Percentiles rank a stretch among this genome's conserved stretches.
Evolutionary conservation across 2,797 vertebrate genomes (phyloP).

Genomic region (Simalia tracyae): DNA sequence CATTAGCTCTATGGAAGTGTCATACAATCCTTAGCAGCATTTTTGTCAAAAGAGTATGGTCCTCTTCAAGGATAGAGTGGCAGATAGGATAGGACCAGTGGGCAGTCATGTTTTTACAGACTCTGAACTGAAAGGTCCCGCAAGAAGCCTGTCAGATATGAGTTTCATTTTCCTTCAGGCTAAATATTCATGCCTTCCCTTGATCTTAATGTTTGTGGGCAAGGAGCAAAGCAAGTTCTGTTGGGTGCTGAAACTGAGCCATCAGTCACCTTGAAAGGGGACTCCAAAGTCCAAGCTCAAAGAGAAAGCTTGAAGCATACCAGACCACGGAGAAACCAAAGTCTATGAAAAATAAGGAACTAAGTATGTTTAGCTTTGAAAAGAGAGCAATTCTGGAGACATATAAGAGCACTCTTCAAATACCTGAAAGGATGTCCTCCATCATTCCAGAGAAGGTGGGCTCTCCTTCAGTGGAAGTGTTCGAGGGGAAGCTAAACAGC

Average conservation of each 20-base stretch:
- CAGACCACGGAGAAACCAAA: background rate
- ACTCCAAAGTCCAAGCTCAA: background rate
- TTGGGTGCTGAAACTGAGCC: background rate
- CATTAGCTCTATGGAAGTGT: background rate
- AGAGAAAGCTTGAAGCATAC: background rate
- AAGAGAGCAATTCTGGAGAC: too few species aligned
- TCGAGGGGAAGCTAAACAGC: too few species aligned
- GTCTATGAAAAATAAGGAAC: background rate
- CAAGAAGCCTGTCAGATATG: background rate
- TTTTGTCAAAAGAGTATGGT: background rate
- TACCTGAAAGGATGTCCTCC: too few species aligned
- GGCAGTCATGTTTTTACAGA: background rate
- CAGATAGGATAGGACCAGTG: background rate
- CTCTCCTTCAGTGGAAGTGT: too few species aligned
- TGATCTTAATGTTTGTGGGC: background rate
- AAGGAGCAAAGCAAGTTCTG: background rate
- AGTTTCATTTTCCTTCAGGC: background rate
- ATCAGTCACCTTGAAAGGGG: background rate
- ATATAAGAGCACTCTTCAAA: too few species aligned
- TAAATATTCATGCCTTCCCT: background rate
- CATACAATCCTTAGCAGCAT: background rate
- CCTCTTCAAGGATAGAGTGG: background rate
- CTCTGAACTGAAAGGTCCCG: background rate
- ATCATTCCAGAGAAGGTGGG: too few species aligned
- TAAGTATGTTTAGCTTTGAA: too few species aligned